Conservation (phyloP, 2,888 invertebrate species). For the Galeruca laticollis region DNA sequence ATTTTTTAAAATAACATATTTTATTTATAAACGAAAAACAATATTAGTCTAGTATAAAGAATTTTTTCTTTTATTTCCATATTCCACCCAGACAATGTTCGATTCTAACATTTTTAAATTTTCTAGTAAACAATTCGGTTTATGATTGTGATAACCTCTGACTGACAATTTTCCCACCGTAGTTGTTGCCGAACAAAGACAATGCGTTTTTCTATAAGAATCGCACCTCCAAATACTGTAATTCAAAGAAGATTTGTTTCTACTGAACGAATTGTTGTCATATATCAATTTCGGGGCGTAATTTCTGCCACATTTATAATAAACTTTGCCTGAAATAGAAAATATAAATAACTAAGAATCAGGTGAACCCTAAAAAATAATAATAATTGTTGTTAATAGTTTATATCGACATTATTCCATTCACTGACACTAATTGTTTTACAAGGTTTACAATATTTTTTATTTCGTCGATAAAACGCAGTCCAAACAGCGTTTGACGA, state of each 20-base stretch:
- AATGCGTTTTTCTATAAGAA: slow-evolving; percentile 23
- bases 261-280: not conserved
- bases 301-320: not conserved
- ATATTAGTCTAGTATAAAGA: not conserved
- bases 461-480: too few relatives aligned
- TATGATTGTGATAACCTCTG: slow-evolving; percentile 27
- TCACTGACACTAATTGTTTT: too few relatives aligned
- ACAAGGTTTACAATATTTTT: too few relatives aligned
- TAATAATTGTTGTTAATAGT: too few relatives aligned
- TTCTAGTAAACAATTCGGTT: slow-evolving; percentile 24
- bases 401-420: too few relatives aligned
- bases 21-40: too few relatives aligned
- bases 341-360: not conserved
- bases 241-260: slow-evolving; percentile 6
- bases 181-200: slow-evolving; percentile 20
- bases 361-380: not conserved
- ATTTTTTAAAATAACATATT: slow-evolving; percentile 8
- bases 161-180: slow-evolving; percentile 17
- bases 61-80: slow-evolving; percentile 18
- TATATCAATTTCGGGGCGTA: not conserved
- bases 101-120: slow-evolving; percentile 28
- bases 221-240: slow-evolving; percentile 19
- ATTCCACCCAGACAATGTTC: slow-evolving; percentile 19
- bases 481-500: too few relatives aligned
- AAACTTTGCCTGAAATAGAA: not conserved